Conservation (phyloP, 2,888 invertebrate species). For the Lycocerus yunnanus region DNA sequence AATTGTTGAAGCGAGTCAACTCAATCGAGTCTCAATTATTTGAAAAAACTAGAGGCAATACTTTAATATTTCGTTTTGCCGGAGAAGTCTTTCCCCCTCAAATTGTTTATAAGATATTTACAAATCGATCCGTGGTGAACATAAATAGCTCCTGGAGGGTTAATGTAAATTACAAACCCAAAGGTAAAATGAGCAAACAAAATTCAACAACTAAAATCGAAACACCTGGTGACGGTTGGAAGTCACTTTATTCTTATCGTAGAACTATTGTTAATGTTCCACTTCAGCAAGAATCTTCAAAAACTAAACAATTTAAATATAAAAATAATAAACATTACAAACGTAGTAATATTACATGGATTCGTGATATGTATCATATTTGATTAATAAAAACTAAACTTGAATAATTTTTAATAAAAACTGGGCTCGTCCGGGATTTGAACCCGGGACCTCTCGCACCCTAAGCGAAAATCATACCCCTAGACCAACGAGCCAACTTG, state of each 20-base stretch:
- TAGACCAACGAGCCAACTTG: slow-evolving; percentile 67
- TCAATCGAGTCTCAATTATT: slow-evolving; percentile 35
- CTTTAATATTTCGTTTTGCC: slow-evolving; percentile 40
- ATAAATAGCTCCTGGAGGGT: not conserved
- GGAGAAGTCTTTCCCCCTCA: slow-evolving; percentile 43
- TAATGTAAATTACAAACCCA: not conserved
- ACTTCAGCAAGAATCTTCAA: not conserved
- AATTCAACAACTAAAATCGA: not conserved
- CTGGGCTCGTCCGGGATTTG: slow-evolving; percentile 63
- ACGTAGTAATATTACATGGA: slow-evolving; percentile 20
- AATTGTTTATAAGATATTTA: slow-evolving; percentile 43
- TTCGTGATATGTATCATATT: slow-evolving; percentile 14
- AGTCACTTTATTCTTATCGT: slow-evolving; percentile 21
- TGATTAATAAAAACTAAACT: not conserved
- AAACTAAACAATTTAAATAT: not conserved
- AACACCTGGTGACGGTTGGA: slow-evolving; percentile 16
- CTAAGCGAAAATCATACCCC: slow-evolving; percentile 72
- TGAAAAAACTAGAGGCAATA: slow-evolving; percentile 34
- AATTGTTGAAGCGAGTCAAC: slow-evolving; percentile 29
- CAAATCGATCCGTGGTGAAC: slow-evolving; percentile 20
- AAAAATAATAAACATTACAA: slow-evolving; percentile 1
- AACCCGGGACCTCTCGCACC: slow-evolving; percentile 66
- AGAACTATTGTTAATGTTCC: not conserved
- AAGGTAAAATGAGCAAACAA: not conserved
- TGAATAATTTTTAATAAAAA: slow-evolving; percentile 6